Base-by-base conservation (phyloP, 2,113 vertebrate genomes). In the Cebus imitator region DNA sequence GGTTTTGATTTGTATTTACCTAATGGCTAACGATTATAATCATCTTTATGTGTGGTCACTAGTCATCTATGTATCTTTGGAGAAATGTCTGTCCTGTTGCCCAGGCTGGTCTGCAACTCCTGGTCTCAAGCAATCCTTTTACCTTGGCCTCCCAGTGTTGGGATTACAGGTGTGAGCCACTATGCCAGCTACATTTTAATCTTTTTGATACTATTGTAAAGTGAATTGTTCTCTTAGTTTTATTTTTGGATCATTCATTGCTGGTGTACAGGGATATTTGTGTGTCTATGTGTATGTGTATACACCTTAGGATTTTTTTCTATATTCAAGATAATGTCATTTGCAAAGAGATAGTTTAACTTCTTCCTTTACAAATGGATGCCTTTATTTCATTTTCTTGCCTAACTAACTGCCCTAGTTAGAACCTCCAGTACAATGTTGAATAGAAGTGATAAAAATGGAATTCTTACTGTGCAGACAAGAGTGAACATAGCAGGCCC, bases 331-430 rank as follows among this genome's bases (percentile, higher is more conserved):
- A 55, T 32, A 3, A 75, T 20, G 35, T 68, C 40, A 84, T 61
- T 30, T 75, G 21, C 37, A 96, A 76, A 48, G 50, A 88, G 20
- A 16, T 10, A 50, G 35, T 40, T 94, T 72, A 70, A 61, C 2
- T 82, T 92, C 16, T 84, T 82, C 48, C 32, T 73, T 89, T 84
- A 45, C 32, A 61, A 76, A 75, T 64, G 55, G 40, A 64, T 90
- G 64, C 43, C 18, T 64, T 88, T 55, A 94, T 90, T 91, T 94
- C n/a, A 61, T 61, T 88, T 93, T 92, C 70, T 61, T 73, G 43
- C 37, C 35, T 84, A 94, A 48, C 35, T 84, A 94, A 48, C 8
- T 83, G 25, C 21, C 12, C 45, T 80, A 40, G 37, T 7, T 89
- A 90, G 35, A 92, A 86, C 9, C 23, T 80, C 37, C 57, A 40